Percentiles rank a stretch among this genome's conserved stretches.
phyloP scores from a whole-genome alignment of 2,797 vertebrate species.

The Eurystomus glaucurus region DNA sequence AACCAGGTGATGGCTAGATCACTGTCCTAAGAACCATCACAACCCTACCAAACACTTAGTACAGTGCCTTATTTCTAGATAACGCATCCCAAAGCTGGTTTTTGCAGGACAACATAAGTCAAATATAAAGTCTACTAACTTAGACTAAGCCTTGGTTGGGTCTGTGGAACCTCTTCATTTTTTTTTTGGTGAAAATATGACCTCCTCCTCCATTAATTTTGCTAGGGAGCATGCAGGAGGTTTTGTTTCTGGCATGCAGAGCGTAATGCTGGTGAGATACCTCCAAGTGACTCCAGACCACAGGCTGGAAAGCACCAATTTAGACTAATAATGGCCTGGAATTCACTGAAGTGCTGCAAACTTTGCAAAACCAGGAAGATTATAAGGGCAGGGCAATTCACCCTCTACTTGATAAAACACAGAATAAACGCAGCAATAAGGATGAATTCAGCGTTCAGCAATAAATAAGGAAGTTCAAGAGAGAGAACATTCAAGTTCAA shows the following conservation, averaged over 20 bases:
- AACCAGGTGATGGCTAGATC: not conserved
- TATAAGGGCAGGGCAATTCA: not conserved
- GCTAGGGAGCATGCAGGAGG: not conserved
- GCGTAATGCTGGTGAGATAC: not conserved
- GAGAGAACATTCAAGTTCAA: conserved; percentile 5
- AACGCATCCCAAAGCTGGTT: not conserved
- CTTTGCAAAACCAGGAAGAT: not conserved
- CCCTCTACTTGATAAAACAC: not conserved
- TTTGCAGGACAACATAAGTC: not conserved
- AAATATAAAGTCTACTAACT: not conserved
- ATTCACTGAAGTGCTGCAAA: not conserved
- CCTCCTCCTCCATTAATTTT: too few species aligned
- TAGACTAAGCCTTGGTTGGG: not conserved
- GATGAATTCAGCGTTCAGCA: not conserved
- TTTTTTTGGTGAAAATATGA: not conserved
- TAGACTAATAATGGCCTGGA: not conserved
- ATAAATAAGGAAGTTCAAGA: conserved; percentile 19
- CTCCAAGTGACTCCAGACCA: not conserved
- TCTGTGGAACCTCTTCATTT: not conserved
- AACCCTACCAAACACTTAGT: accelerated
- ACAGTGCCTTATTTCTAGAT: not conserved
- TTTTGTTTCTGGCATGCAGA: not conserved
- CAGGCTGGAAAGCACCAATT: not conserved
- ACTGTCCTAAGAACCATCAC: not conserved
- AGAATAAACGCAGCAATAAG: not conserved